Base-by-base conservation (phyloP, 2,797 vertebrate species). In the Hyperoplus lanceolatus region DNA sequence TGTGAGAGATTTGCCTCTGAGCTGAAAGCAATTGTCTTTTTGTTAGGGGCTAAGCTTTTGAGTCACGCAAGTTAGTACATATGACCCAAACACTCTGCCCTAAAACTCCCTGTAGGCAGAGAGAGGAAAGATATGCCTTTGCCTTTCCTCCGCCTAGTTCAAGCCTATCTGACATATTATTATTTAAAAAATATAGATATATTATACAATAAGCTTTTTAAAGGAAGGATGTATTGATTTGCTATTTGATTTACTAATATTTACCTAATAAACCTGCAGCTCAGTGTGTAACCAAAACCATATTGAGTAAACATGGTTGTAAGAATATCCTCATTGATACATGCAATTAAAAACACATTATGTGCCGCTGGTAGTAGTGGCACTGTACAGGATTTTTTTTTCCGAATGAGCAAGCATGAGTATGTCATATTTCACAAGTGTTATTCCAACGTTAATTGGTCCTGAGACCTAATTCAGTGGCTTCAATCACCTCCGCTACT, bases 11-110 rank as follows among this genome's bases (percentile, higher is more conserved):
- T 91, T 90, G 60, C 82, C 82, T 86, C 69, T 77, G 84, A 87
- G 89, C 90, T 77, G 72, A 90, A 92, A 90, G 91, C 78, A 88
- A 87, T 85, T 86, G 76, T 82, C 66, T 84, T 82, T 90, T 85
- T 87, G 86, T 87, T 63, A 43, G 67, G 39, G 70, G 59, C 62
- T 81, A 87, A 82, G 85, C 78, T 85, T 87, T 86, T 85, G 69
- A 92, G 74, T 86, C 74, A 59, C 70, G 82, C 70, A 74, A 81
- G 83, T 72, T 64, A 59, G 42, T 67, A 83, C 61, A 57, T 65
- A 70, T 87, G 86, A 83, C 88, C 84, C 74, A 77, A 86, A 83
- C 76, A 49, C 56, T 69, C 45, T 68, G 21, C 66, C 55, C 74
- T 46, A 43, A 87, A 89, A 82, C 69, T 66, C 84, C 70, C 79